A percentile compares a stretch with the other conserved stretches of the same genome.
Evolutionary conservation across 1,140 invertebrate species (phyloP).

Genomic region (Protaetia brevitarsis): DNA sequence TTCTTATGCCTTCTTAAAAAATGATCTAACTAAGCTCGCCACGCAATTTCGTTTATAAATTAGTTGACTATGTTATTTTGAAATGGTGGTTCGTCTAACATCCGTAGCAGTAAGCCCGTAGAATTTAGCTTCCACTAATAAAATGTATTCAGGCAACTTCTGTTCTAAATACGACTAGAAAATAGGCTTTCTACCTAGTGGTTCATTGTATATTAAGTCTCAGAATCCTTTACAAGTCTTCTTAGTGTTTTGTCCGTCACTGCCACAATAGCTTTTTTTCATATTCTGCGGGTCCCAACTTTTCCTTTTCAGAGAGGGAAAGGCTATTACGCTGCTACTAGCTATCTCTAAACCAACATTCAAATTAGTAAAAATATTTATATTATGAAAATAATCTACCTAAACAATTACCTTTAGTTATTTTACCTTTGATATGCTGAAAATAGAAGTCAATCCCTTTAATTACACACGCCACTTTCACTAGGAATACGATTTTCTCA

Average conservation of each 20-base stretch:
- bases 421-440: not conserved
- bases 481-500: not conserved
- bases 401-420: not conserved
- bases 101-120: slow-evolving; percentile 4
- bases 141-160: not conserved
- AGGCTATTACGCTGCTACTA: not conserved
- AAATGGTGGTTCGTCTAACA: not conserved
- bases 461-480: not conserved
- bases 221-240: not conserved
- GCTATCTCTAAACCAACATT: not conserved
- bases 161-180: not conserved
- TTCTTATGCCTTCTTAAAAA: slow-evolving; percentile 1
- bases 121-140: not conserved
- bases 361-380: not conserved
- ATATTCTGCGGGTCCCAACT: not conserved
- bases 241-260: not conserved
- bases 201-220: not conserved
- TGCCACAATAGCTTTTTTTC: not conserved
- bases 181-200: not conserved
- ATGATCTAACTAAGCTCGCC: slow-evolving; percentile 6
- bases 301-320: not conserved
- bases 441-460: not conserved
- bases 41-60: slow-evolving; percentile 3
- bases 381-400: not conserved
- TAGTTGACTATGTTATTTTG: not conserved